A percentile compares a stretch with the other conserved stretches of the same genome.
phyloP scores from a whole-genome alignment of 1,140 invertebrate species.

The Drosophila oshimai region DNA sequence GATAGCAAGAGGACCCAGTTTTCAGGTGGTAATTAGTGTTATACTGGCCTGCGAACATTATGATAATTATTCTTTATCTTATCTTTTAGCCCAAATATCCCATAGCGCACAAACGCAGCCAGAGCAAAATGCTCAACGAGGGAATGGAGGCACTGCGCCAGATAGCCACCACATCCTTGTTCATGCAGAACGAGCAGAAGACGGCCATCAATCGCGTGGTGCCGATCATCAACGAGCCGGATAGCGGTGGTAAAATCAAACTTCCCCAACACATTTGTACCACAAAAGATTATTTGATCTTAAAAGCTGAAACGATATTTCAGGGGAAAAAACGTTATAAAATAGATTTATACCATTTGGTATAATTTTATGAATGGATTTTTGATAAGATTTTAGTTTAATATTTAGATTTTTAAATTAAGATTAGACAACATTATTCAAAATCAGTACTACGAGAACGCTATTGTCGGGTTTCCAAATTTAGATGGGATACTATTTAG shows the following conservation, averaged over 20 bases:
- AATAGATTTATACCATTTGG: no score
- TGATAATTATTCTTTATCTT: background rate
- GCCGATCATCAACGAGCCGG: slow-evolving; percentile 80
- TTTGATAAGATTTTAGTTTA: no score
- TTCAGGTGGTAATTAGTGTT: slow-evolving; percentile 42
- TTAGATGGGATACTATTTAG: no score
- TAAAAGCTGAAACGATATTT: background rate
- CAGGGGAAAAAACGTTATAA: no score
- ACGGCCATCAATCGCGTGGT: slow-evolving; percentile 72
- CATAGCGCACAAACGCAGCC: slow-evolving; percentile 75
- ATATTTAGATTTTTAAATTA: no score
- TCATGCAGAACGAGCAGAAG: slow-evolving; percentile 82
- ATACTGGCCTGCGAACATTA: background rate
- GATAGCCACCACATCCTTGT: slow-evolving; percentile 82
- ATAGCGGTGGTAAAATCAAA: slow-evolving; percentile 38
- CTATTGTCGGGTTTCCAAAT: no score
- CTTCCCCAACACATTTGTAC: no score
- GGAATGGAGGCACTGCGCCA: slow-evolving; percentile 82
- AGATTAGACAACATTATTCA: no score
- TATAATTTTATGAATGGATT: no score
- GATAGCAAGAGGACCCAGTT: slow-evolving; percentile 68
- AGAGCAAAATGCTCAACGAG: slow-evolving; percentile 82
- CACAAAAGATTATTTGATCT: no score
- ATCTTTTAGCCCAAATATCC: slow-evolving; percentile 69
- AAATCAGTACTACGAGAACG: no score